These are phyloP conservation scores for Eulithis testata DNA, from an alignment of 2,888 invertebrate genomes.

Conservation along the genomic window DNA sequence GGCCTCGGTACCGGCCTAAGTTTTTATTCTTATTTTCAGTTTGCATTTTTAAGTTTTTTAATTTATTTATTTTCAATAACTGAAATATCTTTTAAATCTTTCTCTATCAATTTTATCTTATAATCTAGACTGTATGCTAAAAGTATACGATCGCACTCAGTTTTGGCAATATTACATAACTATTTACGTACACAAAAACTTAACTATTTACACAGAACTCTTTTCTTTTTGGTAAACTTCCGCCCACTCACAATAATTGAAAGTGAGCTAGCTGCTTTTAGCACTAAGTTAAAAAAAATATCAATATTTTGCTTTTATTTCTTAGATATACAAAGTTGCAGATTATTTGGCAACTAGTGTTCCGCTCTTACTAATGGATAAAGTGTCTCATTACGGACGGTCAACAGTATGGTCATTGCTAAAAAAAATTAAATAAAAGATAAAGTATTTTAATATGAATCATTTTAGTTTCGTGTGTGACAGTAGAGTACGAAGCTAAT, in stretches of 20 bases:
- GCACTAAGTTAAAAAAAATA: background rate
- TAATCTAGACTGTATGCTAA: too few relatives aligned
- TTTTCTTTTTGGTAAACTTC: conserved; percentile 1
- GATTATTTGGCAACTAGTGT: background rate
- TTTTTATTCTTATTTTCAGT: too few relatives aligned
- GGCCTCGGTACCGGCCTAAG: too few relatives aligned
- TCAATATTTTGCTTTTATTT: background rate
- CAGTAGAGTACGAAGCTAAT: too few relatives aligned
- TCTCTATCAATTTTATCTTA: too few relatives aligned
- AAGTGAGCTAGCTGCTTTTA: background rate
- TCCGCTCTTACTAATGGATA: background rate
- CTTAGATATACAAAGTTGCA: background rate
- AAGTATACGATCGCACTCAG: too few relatives aligned
- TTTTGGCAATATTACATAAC: too few relatives aligned
- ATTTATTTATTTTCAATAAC: too few relatives aligned
- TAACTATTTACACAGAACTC: background rate
- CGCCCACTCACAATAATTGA: background rate
- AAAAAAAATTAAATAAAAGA: background rate
- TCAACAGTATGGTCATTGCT: background rate
- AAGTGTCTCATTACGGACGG: background rate
- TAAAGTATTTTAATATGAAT: background rate
- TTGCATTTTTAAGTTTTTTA: too few relatives aligned
- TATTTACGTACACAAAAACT: too few relatives aligned
- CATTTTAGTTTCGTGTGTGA: background rate
- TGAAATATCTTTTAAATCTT: too few relatives aligned